phyloP scores from a whole-genome alignment of 2,888 invertebrate genomes.

The Selenia dentaria region DNA sequence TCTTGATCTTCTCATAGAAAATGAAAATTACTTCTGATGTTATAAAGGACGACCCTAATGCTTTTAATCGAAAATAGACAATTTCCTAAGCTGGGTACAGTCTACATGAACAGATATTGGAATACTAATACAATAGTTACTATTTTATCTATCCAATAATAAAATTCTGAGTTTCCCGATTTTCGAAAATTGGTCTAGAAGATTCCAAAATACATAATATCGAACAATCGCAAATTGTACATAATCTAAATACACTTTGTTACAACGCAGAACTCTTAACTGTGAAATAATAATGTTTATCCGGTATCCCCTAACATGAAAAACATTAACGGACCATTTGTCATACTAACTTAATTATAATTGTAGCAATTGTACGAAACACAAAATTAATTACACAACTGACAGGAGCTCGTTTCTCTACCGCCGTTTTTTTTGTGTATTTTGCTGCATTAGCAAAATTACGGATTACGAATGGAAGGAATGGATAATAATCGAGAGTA shows the following conservation, averaged over 20 bases:
- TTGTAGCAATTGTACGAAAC: conserved; percentile 24
- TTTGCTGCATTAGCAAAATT: conserved; percentile 35
- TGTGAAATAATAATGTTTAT: conserved; percentile 22
- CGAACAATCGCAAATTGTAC: not conserved
- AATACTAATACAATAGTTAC: too few relatives aligned
- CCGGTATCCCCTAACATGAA: conserved; percentile 19
- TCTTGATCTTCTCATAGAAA: too few relatives aligned
- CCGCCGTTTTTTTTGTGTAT: conserved; percentile 16
- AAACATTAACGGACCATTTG: conserved; percentile 22
- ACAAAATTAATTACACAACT: conserved; percentile 24
- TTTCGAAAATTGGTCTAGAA: too few relatives aligned
- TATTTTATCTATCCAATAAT: too few relatives aligned
- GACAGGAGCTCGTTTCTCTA: conserved; percentile 15
- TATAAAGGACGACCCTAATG: too few relatives aligned
- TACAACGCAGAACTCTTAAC: conserved; percentile 9
- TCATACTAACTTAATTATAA: conserved; percentile 26
- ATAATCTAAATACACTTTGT: conserved; percentile 1
- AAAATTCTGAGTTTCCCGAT: too few relatives aligned
- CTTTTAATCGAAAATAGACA: too few relatives aligned
- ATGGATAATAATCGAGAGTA: conserved; percentile 22
- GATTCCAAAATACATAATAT: too few relatives aligned
- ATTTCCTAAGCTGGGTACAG: too few relatives aligned
- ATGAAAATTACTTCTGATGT: too few relatives aligned
- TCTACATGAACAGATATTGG: too few relatives aligned
- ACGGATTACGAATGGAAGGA: conserved; percentile 24